Evolutionary conservation across 2,888 invertebrate genomes (phyloP).

Genomic region (Troglohyphantes excavatus): DNA sequence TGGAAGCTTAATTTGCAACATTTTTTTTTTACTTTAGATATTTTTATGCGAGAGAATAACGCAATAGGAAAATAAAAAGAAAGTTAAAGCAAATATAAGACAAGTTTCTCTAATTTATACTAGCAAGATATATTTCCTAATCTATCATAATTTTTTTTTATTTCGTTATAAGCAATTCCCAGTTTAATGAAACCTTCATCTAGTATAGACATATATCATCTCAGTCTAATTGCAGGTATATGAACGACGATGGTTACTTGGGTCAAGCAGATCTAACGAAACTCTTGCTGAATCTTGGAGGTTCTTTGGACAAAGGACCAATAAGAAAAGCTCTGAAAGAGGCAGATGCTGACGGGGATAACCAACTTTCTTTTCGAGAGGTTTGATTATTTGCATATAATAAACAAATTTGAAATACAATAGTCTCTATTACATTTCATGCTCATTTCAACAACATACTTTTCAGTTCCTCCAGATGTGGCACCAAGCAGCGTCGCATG

Average conservation of each 20-base stretch:
- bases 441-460: neutral
- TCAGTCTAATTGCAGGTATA: neutral
- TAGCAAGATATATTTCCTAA: too few relatives aligned
- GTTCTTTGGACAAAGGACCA: neutral
- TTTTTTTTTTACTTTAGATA: too few relatives aligned
- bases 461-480: conserved; percentile 53
- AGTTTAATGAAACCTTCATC: too few relatives aligned
- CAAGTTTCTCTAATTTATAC: too few relatives aligned
- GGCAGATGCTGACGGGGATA: conserved; percentile 36
- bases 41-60: too few relatives aligned
- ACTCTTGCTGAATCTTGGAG: conserved; percentile 12
- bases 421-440: neutral
- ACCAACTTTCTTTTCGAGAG: conserved; percentile 37
- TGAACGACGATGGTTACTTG: conserved; percentile 21
- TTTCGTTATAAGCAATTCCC: too few relatives aligned
- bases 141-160: neutral
- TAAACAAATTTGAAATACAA: neutral
- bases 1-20: too few relatives aligned
- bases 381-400: neutral
- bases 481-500: conserved; percentile 26
- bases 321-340: neutral
- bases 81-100: too few relatives aligned
- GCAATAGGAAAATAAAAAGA: too few relatives aligned
- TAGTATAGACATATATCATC: too few relatives aligned
- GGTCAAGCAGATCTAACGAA: neutral